Evolutionary conservation across 2,797 vertebrate genomes (phyloP).

Genomic region (Acanthurus leucopareius): DNA sequence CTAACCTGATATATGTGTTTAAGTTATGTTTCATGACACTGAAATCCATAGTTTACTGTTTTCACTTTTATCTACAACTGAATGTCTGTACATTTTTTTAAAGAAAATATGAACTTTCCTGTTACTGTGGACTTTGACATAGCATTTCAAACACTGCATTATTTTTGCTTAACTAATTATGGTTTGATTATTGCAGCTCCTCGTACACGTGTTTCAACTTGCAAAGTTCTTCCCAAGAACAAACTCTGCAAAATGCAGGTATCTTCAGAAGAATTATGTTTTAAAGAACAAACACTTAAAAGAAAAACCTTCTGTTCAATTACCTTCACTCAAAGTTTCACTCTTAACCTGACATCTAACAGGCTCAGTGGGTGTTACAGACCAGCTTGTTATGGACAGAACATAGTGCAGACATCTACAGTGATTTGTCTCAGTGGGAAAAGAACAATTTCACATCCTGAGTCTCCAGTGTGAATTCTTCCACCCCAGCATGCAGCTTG

Average conservation of each 20-base stretch:
- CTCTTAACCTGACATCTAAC: neutral
- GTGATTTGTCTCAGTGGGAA: constrained; percentile 41
- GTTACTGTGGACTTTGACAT: neutral
- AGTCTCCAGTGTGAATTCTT: constrained; percentile 39
- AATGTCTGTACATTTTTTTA: neutral
- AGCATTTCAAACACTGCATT: neutral
- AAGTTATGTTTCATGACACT: neutral
- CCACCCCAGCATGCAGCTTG: constrained; percentile 16
- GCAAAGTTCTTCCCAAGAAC: neutral
- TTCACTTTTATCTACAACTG: neutral
- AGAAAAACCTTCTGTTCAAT: neutral
- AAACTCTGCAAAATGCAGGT: neutral
- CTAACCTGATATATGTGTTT: neutral
- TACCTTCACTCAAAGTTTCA: neutral
- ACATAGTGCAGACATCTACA: constrained; percentile 28
- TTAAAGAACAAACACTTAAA: neutral
- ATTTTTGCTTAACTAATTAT: neutral
- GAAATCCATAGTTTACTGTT: neutral
- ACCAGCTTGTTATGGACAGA: constrained; percentile 13
- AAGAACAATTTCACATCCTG: constrained; percentile 49
- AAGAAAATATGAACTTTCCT: neutral
- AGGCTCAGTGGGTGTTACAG: neutral
- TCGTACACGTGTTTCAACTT: neutral
- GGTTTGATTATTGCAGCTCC: neutral
- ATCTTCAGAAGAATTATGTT: neutral